Conservation (phyloP, 1,140 invertebrate genomes). For the Globodera rostochiensis region DNA sequence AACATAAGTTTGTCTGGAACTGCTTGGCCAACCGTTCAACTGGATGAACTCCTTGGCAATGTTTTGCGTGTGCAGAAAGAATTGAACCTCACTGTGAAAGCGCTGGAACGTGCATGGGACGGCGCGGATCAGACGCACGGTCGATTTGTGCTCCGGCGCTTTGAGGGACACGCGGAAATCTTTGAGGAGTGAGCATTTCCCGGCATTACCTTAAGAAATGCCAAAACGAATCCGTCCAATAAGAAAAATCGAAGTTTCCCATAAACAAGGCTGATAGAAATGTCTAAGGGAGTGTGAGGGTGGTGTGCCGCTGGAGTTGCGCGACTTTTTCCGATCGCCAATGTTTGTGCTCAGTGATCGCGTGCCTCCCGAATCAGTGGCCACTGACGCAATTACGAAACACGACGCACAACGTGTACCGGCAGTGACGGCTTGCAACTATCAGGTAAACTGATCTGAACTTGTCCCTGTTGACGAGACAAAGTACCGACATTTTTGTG, state of each 20-base stretch:
- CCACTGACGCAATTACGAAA: background rate
- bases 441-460: background rate
- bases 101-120: conserved; percentile 20
- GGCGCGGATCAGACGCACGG: conserved; percentile 15
- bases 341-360: conserved; percentile 26
- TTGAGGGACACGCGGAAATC: conserved; percentile 21
- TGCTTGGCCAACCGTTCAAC: background rate
- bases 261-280: background rate
- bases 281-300: conserved; percentile 7
- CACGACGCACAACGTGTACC: background rate
- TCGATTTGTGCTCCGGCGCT: conserved; percentile 1
- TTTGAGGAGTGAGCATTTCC: conserved; percentile 19
- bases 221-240: background rate
- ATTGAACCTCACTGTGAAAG: background rate
- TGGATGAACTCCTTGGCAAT: conserved; percentile 11
- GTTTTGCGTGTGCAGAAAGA: conserved; percentile 4
- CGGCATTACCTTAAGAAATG: background rate
- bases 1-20: background rate
- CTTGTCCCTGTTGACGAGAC: too few relatives aligned
- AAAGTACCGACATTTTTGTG: background rate
- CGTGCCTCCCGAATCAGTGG: background rate
- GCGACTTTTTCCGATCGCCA: conserved; percentile 28
- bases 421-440: background rate
- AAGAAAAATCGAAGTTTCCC: background rate
- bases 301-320: conserved; percentile 29